Conservation (phyloP, 2,888 invertebrate genomes). For the Synanthedon tipuliformis region DNA sequence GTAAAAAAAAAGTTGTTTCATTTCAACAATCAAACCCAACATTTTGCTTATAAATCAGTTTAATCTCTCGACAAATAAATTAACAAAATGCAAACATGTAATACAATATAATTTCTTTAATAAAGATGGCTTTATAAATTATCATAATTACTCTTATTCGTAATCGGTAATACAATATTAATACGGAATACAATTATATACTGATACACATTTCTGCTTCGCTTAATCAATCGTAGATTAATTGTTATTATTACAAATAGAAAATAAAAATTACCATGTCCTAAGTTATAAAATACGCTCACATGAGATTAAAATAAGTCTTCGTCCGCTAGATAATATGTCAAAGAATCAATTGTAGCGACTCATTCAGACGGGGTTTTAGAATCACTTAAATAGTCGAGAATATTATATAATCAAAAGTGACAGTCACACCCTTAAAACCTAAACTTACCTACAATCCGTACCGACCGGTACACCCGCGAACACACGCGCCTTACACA, state of each 20-base stretch:
- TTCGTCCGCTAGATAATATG: slow-evolving; percentile 16
- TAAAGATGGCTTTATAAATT: slow-evolving; percentile 48
- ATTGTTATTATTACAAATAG: slow-evolving; percentile 26
- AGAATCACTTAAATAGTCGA: slow-evolving; percentile 35
- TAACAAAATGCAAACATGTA: slow-evolving; percentile 54
- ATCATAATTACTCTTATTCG: slow-evolving; percentile 39
- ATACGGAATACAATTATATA: slow-evolving; percentile 36
- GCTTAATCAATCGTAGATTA: slow-evolving; percentile 16
- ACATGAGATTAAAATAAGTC: slow-evolving; percentile 12
- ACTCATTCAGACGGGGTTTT: slow-evolving; percentile 37
- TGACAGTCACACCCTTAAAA: slow-evolving; percentile 56
- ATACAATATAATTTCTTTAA: slow-evolving; percentile 40
- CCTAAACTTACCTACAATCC: slow-evolving; percentile 39
- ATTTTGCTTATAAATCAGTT: slow-evolving; percentile 54
- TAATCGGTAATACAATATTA: slow-evolving; percentile 31
- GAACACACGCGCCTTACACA: too few relatives aligned
- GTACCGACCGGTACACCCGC: slow-evolving; percentile 48
- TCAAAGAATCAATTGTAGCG: slow-evolving; percentile 13
- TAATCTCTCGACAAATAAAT: slow-evolving; percentile 68
- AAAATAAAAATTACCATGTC: slow-evolving; percentile 32
- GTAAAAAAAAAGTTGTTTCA: not conserved
- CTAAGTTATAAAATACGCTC: slow-evolving; percentile 33
- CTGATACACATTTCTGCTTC: slow-evolving; percentile 15
- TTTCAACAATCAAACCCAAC: slow-evolving; percentile 1
- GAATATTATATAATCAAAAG: slow-evolving; percentile 32